These are phyloP conservation scores for Brachyistius frenatus DNA, from an alignment of 2,113 vertebrate genomes.

Conservation along the genomic window DNA sequence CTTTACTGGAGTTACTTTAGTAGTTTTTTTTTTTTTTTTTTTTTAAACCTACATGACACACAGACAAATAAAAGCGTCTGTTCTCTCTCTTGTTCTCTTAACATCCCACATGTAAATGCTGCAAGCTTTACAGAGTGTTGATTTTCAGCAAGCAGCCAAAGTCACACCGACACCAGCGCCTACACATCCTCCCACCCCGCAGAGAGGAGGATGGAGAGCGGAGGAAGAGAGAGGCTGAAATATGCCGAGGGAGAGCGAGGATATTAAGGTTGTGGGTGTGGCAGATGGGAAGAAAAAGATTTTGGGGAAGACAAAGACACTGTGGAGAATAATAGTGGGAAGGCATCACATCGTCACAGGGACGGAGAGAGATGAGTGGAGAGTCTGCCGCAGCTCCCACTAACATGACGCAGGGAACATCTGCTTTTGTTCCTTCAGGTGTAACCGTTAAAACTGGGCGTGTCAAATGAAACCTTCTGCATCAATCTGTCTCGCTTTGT, in stretches of 20 bases:
- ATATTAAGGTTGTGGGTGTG: slow-evolving; percentile 27
- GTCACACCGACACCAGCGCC: slow-evolving; percentile 37
- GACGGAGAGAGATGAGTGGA: slow-evolving; percentile 2
- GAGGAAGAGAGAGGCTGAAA: slow-evolving; percentile 33
- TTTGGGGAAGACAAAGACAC: not conserved
- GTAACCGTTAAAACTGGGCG: slow-evolving; percentile 57
- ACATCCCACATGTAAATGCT: slow-evolving; percentile 27
- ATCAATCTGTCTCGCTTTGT: slow-evolving; percentile 24
- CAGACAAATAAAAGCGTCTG: slow-evolving; percentile 1
- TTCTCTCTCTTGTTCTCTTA: not conserved
- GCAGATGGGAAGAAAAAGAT: slow-evolving; percentile 20
- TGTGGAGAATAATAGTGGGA: not conserved
- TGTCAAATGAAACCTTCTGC: slow-evolving; percentile 41
- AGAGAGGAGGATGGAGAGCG: slow-evolving; percentile 27
- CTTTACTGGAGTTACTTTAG: too few species aligned
- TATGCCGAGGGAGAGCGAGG: slow-evolving; percentile 14
- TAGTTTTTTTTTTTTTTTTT: too few species aligned
- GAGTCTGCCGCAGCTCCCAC: slow-evolving; percentile 16
- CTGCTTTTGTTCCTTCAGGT: slow-evolving; percentile 45
- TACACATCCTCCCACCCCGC: slow-evolving; percentile 48
- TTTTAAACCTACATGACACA: not conserved
- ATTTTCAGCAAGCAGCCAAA: slow-evolving; percentile 44
- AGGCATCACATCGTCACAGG: not conserved
- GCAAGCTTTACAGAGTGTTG: slow-evolving; percentile 9
- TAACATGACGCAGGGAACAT: slow-evolving; percentile 29